These are phyloP conservation scores for Apeltes quadracus DNA, from an alignment of 2,113 vertebrate species.

Conservation along the genomic window DNA sequence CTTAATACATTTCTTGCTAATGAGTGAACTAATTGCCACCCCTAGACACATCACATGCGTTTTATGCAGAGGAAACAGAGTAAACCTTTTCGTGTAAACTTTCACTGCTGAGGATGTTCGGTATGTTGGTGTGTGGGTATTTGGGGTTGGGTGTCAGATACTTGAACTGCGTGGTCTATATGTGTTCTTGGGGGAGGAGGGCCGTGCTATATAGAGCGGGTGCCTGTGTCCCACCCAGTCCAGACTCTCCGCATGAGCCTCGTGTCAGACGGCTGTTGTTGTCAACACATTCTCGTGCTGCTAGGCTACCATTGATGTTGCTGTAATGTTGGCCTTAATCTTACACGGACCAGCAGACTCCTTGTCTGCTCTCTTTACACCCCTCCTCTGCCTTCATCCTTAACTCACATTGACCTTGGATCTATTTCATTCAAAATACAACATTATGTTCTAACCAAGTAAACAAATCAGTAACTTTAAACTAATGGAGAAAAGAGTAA, in stretches of 20 bases:
- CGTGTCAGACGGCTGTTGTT: conserved; percentile 69
- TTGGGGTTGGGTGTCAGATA: conserved; percentile 25
- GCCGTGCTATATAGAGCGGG: conserved; percentile 31
- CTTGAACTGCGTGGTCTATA: conserved; percentile 18
- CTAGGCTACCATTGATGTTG: conserved; percentile 54
- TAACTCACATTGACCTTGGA: neutral
- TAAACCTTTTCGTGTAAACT: neutral
- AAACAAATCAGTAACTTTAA: neutral
- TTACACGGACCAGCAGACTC: conserved; percentile 47
- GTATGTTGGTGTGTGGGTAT: conserved; percentile 22
- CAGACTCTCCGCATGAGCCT: conserved; percentile 39
- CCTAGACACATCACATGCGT: neutral
- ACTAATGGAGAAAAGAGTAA: neutral
- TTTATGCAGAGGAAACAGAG: neutral
- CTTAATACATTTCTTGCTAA: neutral
- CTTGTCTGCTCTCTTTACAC: conserved; percentile 23
- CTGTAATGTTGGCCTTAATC: conserved; percentile 52
- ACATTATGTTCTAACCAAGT: neutral
- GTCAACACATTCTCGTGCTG: conserved; percentile 71
- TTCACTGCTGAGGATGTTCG: neutral
- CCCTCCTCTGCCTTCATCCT: neutral
- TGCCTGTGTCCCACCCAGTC: conserved; percentile 28
- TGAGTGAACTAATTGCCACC: neutral
- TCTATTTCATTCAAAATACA: neutral
- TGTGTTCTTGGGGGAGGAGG: conserved; percentile 23